A percentile compares a stretch with the other conserved stretches of the same genome.
These are phyloP conservation scores for Theristus sp. DNA, from an alignment of 2,888 invertebrate species.

Conservation along the genomic window DNA sequence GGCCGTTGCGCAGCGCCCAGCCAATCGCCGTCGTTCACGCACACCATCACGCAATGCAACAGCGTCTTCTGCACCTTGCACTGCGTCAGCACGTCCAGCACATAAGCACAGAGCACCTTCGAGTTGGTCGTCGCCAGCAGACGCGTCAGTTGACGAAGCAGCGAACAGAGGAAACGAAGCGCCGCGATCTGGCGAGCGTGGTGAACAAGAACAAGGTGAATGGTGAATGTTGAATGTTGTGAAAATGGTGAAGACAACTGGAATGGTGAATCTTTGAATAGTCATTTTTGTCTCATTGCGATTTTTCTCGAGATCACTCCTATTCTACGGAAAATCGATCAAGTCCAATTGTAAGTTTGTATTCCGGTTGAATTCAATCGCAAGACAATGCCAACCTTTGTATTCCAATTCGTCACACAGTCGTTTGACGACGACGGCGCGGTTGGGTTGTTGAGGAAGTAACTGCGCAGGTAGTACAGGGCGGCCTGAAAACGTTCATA, in stretches of 20 bases:
- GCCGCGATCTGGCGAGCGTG: slow-evolving; percentile 1
- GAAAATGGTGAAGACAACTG: too few relatives aligned
- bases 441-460: slow-evolving; percentile 52
- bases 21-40: not conserved
- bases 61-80: slow-evolving; percentile 59
- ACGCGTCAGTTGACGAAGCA: not conserved
- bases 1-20: not conserved
- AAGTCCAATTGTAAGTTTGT: too few relatives aligned
- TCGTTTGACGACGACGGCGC: slow-evolving; percentile 29
- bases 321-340: not conserved
- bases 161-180: not conserved
- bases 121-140: not conserved
- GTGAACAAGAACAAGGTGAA: too few relatives aligned
- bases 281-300: too few relatives aligned
- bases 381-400: not conserved
- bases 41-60: slow-evolving; percentile 54
- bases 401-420: not conserved
- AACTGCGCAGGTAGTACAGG: slow-evolving; percentile 59
- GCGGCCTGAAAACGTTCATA: slow-evolving; percentile 13
- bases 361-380: not conserved
- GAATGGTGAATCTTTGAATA: too few relatives aligned
- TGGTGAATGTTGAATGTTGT: too few relatives aligned
- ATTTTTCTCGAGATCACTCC: too few relatives aligned
- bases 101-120: not conserved
- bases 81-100: not conserved